Evolutionary conservation across 1,140 invertebrate species (phyloP), one percentile per base, ranked within the genome.

Genomic region (Caenorhabditis briggsae): DNA sequence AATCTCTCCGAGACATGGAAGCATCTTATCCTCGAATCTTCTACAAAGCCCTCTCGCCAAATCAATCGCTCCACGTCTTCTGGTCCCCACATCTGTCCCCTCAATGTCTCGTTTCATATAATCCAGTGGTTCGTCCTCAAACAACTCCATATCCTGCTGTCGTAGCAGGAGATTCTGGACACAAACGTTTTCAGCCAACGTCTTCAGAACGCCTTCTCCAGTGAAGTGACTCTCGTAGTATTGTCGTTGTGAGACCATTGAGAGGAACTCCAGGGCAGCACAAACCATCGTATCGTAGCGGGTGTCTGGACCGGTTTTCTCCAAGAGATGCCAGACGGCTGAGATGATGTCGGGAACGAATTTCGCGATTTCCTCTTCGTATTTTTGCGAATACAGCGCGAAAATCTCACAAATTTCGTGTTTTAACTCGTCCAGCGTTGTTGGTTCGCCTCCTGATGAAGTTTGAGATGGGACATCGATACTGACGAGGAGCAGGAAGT

Each of bases 61-160:
- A 94, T 99, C 97, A 94, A 97, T 98, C 74, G 97, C 97, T 46
- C 97, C 96, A 90, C 97, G 94, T 78, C 97, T 94, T 85, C 97
- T 94, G 0, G 97, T 99, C 91, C 98, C 97, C 48, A 98, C 95
- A 93, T 99, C 97, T 93, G 70, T 82, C 18, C 85, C 97, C 94
- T 99, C 97, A 87, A 99, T 96, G 93, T 99, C 97, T 78, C 96
- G 94, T 50, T 97, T 93, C 86, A 98, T 98, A 91, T 98, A 99
- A 93, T 99, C 97, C 92, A 99, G 97, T 0, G 97, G 96, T 93
- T 98, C 98, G 91, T 98, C 97, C 93, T 97, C 96, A 93, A 98
- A 99, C 50, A 97, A 92, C 93, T 99, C 97, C 93, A 96, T 95
- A 94, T 99, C 97, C 0, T 82, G 78, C 48, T 82, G 59, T 20